phyloP scores from a whole-genome alignment of 1,140 invertebrate genomes.

The Drosophila rufa region DNA sequence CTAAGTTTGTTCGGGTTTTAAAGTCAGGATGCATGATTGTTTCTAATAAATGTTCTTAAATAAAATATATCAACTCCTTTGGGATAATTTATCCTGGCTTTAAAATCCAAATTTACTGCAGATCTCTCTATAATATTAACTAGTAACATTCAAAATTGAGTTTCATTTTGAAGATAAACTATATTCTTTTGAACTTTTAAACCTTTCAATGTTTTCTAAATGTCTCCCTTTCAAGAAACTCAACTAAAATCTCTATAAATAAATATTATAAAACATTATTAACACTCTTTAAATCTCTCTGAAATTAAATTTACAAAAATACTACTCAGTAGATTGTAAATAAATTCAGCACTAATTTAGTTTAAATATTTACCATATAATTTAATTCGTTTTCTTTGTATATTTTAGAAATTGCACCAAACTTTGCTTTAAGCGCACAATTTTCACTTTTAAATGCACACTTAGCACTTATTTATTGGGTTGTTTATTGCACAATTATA shows the following conservation, averaged over 20 bases:
- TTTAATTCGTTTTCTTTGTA: not conserved
- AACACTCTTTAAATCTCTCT: slow-evolving; percentile 29
- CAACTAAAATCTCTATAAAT: not conserved
- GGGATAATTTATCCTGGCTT: not conserved
- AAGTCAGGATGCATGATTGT: not conserved
- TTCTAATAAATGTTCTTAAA: not conserved
- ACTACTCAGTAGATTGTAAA: slow-evolving; percentile 24
- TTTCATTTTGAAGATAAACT: not conserved
- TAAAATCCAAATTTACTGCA: not conserved
- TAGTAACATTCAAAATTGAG: not conserved
- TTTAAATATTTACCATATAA: not conserved
- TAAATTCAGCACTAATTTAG: slow-evolving; percentile 5
- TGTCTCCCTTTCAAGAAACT: not conserved
- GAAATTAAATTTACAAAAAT: slow-evolving; percentile 34
- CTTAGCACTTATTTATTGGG: not conserved
- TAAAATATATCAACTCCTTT: not conserved
- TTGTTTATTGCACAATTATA: slow-evolving; percentile 22
- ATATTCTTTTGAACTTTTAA: not conserved
- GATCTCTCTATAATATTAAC: not conserved
- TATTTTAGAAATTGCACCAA: not conserved
- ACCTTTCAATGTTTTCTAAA: not conserved
- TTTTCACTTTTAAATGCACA: slow-evolving; percentile 14
- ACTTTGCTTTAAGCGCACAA: slow-evolving; percentile 14
- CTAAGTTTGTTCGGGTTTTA: not conserved
- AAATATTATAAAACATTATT: not conserved